These are phyloP conservation scores for Lepidurus packardi DNA, from an alignment of 1,140 invertebrate species.

Conservation along the genomic window DNA sequence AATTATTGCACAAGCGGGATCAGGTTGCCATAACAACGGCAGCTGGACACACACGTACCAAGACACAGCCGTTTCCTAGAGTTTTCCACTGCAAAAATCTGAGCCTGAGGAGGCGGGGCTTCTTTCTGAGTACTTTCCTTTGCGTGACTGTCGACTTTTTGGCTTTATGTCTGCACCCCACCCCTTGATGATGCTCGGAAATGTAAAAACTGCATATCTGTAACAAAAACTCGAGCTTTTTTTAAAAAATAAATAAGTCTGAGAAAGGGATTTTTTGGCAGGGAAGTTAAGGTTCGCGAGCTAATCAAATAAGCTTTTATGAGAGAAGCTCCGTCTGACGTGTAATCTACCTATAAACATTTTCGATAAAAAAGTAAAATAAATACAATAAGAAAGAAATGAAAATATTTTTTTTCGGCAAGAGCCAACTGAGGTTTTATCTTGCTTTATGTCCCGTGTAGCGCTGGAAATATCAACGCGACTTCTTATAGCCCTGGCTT, in stretches of 20 bases:
- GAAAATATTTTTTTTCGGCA: not conserved
- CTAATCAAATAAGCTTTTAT: not conserved
- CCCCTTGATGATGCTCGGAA: too few relatives aligned
- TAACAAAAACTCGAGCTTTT: too few relatives aligned
- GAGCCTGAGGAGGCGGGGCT: not conserved
- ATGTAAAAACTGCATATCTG: too few relatives aligned
- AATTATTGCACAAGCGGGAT: slow-evolving; percentile 19
- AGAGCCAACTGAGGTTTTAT: not conserved
- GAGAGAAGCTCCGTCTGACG: not conserved
- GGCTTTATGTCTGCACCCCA: too few relatives aligned
- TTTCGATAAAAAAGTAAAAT: not conserved
- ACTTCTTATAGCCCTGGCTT: not conserved
- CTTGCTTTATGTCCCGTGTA: not conserved
- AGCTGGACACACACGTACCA: not conserved
- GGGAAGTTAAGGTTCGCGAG: not conserved
- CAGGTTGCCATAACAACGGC: not conserved
- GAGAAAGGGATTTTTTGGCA: not conserved
- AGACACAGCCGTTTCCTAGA: not conserved
- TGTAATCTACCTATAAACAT: not conserved
- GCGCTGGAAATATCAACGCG: not conserved
- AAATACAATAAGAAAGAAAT: not conserved
- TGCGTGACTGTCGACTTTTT: too few relatives aligned
- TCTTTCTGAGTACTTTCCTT: not conserved
- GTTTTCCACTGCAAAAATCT: not conserved
- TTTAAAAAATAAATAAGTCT: not conserved